These are phyloP conservation scores for Dinocampus coccinellae DNA, from an alignment of 2,888 invertebrate species.

Conservation along the genomic window DNA sequence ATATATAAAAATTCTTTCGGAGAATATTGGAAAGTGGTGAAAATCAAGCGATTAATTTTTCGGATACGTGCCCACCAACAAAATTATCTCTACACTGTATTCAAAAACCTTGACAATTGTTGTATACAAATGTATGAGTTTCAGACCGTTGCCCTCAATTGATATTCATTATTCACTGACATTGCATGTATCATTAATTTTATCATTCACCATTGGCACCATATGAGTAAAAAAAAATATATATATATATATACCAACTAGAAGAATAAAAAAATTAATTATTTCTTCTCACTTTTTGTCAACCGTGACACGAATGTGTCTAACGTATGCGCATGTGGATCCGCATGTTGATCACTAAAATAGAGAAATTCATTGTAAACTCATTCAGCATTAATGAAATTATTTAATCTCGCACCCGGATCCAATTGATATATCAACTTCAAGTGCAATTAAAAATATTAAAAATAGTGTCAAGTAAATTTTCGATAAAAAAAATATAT, in stretches of 20 bases:
- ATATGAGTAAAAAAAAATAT: not conserved
- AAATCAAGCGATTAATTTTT: conserved; percentile 47
- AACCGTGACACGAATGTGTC: conserved; percentile 16
- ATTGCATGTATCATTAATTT: not conserved
- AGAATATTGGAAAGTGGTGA: conserved; percentile 54
- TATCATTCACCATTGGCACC: too few species aligned
- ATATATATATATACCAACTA: not conserved
- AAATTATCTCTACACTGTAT: not conserved
- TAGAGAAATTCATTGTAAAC: conserved; percentile 34
- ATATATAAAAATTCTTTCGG: conserved; percentile 1
- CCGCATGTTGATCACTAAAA: conserved; percentile 20
- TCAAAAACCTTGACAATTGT: not conserved
- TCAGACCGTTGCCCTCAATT: not conserved
- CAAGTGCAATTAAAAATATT: not conserved
- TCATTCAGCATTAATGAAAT: not conserved
- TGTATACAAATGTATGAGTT: not conserved
- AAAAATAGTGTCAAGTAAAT: not conserved
- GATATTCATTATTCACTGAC: not conserved
- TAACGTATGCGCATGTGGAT: not conserved
- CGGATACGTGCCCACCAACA: conserved; percentile 5
- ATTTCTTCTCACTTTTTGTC: conserved; percentile 46
- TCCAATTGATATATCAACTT: not conserved
- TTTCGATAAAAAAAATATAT: too few species aligned
- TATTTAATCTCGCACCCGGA: not conserved
- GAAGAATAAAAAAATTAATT: not conserved